Base-by-base conservation (phyloP, 2,888 invertebrate genomes). In the Morpho helenor region DNA sequence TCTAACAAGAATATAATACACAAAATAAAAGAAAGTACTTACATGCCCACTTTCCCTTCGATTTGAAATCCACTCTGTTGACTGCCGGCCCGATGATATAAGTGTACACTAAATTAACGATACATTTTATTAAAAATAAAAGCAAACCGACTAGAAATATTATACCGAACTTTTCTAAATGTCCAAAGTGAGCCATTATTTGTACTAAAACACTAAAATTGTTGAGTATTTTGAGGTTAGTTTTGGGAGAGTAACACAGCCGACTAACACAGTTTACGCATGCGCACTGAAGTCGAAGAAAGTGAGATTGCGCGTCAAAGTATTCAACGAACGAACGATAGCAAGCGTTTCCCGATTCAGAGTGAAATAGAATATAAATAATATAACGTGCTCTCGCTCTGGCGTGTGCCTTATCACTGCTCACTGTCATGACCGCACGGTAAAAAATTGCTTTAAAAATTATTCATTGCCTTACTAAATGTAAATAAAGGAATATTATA, bases 11-110 rank as follows among this genome's bases (percentile, higher is more conserved):
- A 4, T 23, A 22, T 7, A 42, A 50, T 10, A 2, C 50, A 42
- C 8, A 7, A 23, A 39, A 39, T 40, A 31, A 53, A 47, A 47
- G 47, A 53, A 54, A 54, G 41, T 61, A 92, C 94, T 93, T 85
- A 96, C 96, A 92, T 82, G 96, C 96, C 96, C 96, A 96, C 84
- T 93, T 92, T 71, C 96, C 96, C 76, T 93, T 92, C 49, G 93
- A 91, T 73, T 92, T 92, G 63, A 95, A 92, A 82, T 96, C 91
- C 59, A 95, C 88, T 69, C 88, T 87, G 56, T 94, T 78, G 7
- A 93, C 71, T 42, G 90, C 77, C 44, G 93, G 93, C 23, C 93
- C 92, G 56, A 93, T 69, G 45, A 93, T 76, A 62, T 79, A 88
- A 23, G 70, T 75, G 65, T 85, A 88, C 56, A 88, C 55, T 8